Evolutionary conservation across 2,113 vertebrate genomes (phyloP), one percentile per base, ranked within the genome.

Genomic region (Xiphophorus hellerii): DNA sequence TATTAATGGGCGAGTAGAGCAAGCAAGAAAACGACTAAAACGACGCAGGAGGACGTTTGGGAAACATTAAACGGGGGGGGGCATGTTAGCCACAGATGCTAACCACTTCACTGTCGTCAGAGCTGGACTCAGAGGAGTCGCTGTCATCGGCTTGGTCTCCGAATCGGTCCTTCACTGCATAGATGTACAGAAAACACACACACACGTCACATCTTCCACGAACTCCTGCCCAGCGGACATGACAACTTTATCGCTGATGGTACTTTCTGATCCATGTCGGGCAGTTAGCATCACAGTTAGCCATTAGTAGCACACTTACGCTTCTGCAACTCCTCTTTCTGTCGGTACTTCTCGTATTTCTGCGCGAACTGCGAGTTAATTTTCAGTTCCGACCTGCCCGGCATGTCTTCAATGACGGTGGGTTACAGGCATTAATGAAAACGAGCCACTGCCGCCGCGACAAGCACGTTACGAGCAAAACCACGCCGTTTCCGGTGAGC

Each of bases 271-370:
- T n/a, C 66, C 81, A 87, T 60, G 76, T 66, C 82, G 66, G 51
- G 11, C 33, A 3, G 72, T 75, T 90, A 89, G 82, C 88, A 25
- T 22, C 31, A 1, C 65, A 83, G 80, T 51, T 68, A 83, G 81
- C 82, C 39, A 65, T 11, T 66, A 9, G 20, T 0, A 42, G 14
- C 58, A 68, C 65, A 96, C 97, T 96, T 89, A 98, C 97, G 89
- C 58, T 93, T 95, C 88, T 96, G 96, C 31, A 97, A 88, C 74
- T 98, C 97, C 73, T 98, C 96, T 22, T 92, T 96, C 82, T 96
- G 96, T 60, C 96, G 94, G 81, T 98, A 98, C 64, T 94, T 95
- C 0, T 95, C 90, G 66, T 98, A 98, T 51, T 90, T 95, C 39
- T 94, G 91, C 0, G 96, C 97, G 27, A 98, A 98, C 3, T 92